phyloP scores from a whole-genome alignment of 2,888 invertebrate genomes.

The Ommatoiulus sabulosus region DNA sequence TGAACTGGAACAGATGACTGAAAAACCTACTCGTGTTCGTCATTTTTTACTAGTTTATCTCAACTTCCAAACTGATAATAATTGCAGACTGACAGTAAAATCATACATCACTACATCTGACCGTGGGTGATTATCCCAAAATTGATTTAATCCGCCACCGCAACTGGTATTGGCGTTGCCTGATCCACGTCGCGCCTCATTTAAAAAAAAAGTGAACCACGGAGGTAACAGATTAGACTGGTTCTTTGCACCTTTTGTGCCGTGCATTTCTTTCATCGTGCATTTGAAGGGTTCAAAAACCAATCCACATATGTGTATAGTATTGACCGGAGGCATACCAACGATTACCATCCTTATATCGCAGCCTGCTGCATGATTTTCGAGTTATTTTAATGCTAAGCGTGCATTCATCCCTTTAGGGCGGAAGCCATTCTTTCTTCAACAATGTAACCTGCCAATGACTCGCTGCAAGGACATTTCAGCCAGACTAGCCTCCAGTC shows the following conservation, averaged over 20 bases:
- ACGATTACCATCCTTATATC: neutral
- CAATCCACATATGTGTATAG: neutral
- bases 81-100: too few species aligned
- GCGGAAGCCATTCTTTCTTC: conserved; percentile 38
- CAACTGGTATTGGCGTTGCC: neutral
- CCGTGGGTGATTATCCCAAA: neutral
- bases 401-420: conserved; percentile 41
- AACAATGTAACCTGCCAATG: conserved; percentile 37
- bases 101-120: too few species aligned
- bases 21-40: too few species aligned
- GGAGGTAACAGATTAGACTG: neutral
- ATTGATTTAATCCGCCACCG: neutral
- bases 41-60: neutral
- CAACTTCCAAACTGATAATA: neutral
- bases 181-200: neutral
- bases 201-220: neutral
- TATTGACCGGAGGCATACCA: conserved; percentile 27
- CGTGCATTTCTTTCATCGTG: neutral
- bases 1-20: too few species aligned
- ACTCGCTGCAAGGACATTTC: conserved; percentile 32
- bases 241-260: conserved; percentile 26
- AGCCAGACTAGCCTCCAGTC: conserved; percentile 38
- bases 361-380: conserved; percentile 7
- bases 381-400: neutral
- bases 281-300: conserved; percentile 14